These are phyloP conservation scores for Deilephila porcellus DNA, from an alignment of 2,888 invertebrate species.

Conservation along the genomic window DNA sequence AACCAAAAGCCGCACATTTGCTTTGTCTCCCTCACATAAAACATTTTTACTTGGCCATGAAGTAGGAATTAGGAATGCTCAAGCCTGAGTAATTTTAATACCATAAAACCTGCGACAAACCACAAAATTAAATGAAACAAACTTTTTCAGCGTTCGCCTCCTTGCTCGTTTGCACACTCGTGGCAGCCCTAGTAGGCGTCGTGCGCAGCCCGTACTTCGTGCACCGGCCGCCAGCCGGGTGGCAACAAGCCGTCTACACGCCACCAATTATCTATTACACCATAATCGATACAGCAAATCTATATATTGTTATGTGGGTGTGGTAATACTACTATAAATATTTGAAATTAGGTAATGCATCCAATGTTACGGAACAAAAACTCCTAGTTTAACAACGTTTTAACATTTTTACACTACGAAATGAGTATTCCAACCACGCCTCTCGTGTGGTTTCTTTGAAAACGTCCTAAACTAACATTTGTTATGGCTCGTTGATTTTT, in stretches of 20 bases:
- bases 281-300: conserved; percentile 54
- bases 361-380: conserved; percentile 38
- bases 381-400: not conserved
- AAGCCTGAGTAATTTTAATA: no score
- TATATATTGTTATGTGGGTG: conserved; percentile 46
- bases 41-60: no score
- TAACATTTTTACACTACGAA: not conserved
- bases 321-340: conserved; percentile 49
- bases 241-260: conserved; percentile 68
- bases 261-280: conserved; percentile 56
- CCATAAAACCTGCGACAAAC: not conserved
- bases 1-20: no score
- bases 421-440: not conserved
- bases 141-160: not conserved
- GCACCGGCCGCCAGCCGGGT: conserved; percentile 43
- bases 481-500: conserved; percentile 26
- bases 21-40: no score
- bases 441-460: conserved; percentile 35
- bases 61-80: no score
- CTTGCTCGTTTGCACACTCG: not conserved
- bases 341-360: conserved; percentile 44
- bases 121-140: not conserved
- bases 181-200: not conserved
- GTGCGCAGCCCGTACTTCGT: not conserved
- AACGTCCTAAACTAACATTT: conserved; percentile 39